Percentiles rank a stretch among this genome's conserved stretches.
phyloP scores from a whole-genome alignment of 2,797 vertebrate species.

The Liasis olivaceus region DNA sequence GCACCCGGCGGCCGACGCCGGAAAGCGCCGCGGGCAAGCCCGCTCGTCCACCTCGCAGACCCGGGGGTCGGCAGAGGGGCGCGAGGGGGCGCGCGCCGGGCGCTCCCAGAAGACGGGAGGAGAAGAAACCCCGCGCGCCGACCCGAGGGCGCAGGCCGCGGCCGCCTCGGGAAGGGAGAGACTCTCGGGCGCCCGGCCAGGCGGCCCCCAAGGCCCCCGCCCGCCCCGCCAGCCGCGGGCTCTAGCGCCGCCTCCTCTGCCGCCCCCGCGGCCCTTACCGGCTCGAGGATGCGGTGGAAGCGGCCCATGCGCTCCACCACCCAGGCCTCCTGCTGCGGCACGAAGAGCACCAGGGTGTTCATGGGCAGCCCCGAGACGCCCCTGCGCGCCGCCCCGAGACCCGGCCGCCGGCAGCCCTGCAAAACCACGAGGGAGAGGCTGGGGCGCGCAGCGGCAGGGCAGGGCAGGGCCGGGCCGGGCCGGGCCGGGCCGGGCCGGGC shows the following conservation, averaged over 20 bases:
- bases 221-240: background rate
- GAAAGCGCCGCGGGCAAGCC: too few species aligned
- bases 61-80: background rate
- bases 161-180: background rate
- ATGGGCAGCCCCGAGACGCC: conserved; percentile 86
- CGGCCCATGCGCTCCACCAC: conserved; percentile 97
- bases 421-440: background rate
- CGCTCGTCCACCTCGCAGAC: background rate
- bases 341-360: conserved; percentile 92
- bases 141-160: background rate
- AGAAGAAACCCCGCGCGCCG: too few species aligned
- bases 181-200: background rate
- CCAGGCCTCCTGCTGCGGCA: conserved; percentile 97
- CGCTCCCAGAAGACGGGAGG: too few species aligned
- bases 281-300: conserved; percentile 92
- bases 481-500: too few species aligned
- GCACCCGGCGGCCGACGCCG: too few species aligned
- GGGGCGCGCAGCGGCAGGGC: background rate
- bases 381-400: conserved; percentile 68
- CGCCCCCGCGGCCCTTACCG: conserved; percentile 75
- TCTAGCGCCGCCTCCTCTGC: background rate
- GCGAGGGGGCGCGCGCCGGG: background rate
- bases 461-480: too few species aligned
- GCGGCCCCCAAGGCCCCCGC: background rate
- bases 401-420: conserved; percentile 43